Conservation (phyloP, 2,113 vertebrate genomes). For the Rhabdomys dilectus region DNA sequence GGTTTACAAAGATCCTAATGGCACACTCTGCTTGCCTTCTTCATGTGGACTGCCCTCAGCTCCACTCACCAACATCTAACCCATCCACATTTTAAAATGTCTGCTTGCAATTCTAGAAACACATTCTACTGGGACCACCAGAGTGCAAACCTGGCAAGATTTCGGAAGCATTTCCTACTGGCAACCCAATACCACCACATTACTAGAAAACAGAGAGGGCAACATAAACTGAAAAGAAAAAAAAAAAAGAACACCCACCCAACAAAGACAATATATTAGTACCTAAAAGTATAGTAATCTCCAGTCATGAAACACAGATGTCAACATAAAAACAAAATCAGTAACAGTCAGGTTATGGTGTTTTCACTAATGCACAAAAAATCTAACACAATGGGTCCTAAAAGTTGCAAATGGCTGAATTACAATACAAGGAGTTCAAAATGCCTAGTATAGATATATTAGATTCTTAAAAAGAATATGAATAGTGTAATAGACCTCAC, state of each 20-base stretch:
- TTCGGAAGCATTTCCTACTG: not conserved
- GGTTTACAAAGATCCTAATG: not conserved
- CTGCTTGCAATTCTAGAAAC: not conserved
- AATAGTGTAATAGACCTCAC: not conserved
- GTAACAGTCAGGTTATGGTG: not conserved
- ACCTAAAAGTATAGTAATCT: not conserved
- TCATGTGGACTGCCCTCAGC: too few species aligned
- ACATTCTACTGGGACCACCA: not conserved
- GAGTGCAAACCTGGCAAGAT: not conserved
- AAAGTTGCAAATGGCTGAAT: not conserved
- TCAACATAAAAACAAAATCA: not conserved
- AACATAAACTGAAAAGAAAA: not conserved
- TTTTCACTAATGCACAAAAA: not conserved
- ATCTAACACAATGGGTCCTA: not conserved
- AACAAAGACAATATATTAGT: not conserved
- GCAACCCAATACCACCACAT: not conserved
- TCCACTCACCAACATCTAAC: not conserved
- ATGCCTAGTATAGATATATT: not conserved
- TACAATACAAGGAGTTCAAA: not conserved
- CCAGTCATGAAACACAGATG: not conserved
- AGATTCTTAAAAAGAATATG: not conserved
- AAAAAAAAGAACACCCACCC: not conserved
- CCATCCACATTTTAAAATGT: not conserved
- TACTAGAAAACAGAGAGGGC: not conserved
- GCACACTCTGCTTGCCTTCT: not conserved